Evolutionary conservation across 92 coral and sea anemone genomes (phyloP), one percentile per base, ranked within the genome.

Genomic region (Epizoanthus fatuus): DNA sequence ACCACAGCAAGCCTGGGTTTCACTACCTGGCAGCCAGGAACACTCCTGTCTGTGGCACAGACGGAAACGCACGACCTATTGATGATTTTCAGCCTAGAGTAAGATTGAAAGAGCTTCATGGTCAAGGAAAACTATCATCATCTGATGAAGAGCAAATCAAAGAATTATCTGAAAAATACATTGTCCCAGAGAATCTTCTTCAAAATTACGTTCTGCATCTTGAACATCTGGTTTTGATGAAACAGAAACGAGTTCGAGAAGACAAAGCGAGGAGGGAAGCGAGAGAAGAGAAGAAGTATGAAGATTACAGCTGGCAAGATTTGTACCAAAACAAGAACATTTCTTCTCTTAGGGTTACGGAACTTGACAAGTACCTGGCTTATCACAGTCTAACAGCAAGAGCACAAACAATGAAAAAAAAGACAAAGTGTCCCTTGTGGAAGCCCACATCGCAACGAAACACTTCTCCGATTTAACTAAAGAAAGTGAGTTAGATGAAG

Each of bases 41-140:
- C 7, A 84, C 94, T 49, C 94, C 89, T 37, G 15, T 49, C 22
- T 70, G 42, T 29, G 79, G 77, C 54, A 32, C 79, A 32, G 79
- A 77, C 5, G 89, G 89, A 63, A 72, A 66, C 75, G 37, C 38
- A 13, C 51, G 78, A 49, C 59, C 75, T 22, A 72, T 91, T 20
- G 94, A 87, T 64, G 89, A 87, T 63, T 91, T 82, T 63, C 94
- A 83, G 70, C 94, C 94, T 17, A 86, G 82, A 15, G 91, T 83
- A 12, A 75, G 65, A 58, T 84, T 90, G 6, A 90, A 75, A 75
- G 59, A 64, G 66, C 87, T 71, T 12, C 75, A 58, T 55, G 40
- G 81, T 68, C 35, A 63, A 20, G 49, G 69, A 37, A n/a, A n/a
- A 38, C 22, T 86, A 63, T 29, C 88, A 32, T 90, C 89, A 45